Percentiles rank a stretch among this genome's conserved stretches.
Conservation (phyloP, 2,888 invertebrate species). For the Panopea generosa region DNA sequence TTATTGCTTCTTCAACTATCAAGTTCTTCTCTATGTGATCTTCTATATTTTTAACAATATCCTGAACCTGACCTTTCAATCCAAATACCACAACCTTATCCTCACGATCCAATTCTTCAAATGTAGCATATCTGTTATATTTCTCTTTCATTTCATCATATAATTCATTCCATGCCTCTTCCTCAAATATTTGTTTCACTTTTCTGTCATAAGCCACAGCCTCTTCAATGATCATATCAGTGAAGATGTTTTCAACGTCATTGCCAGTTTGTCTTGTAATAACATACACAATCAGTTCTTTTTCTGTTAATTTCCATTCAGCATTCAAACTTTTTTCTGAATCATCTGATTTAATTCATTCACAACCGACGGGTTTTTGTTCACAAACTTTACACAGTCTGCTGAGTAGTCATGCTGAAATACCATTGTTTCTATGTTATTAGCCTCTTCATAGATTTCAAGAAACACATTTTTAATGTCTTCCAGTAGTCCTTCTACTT, state of each 20-base stretch:
- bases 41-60: slow-evolving; percentile 16
- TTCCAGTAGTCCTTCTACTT: slow-evolving; percentile 35
- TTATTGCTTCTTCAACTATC: slow-evolving; percentile 5
- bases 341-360: slow-evolving; percentile 1
- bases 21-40: slow-evolving; percentile 31
- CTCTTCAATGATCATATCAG: slow-evolving; percentile 6
- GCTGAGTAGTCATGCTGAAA: slow-evolving; percentile 25
- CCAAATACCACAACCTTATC: slow-evolving; percentile 19
- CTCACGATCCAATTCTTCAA: slow-evolving; percentile 7
- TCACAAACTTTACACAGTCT: slow-evolving; percentile 26
- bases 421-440: neutral
- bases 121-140: slow-evolving; percentile 21
- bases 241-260: neutral
- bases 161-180: slow-evolving; percentile 19
- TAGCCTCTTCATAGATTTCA: slow-evolving; percentile 10
- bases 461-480: slow-evolving; percentile 25
- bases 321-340: no score
- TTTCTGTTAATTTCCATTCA: no score
- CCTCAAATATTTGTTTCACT: neutral
- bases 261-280: neutral
- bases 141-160: slow-evolving; percentile 16
- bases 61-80: slow-evolving; percentile 13
- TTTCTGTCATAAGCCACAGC: neutral
- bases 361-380: neutral
- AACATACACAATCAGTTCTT: no score